phyloP scores from a whole-genome alignment of 2,888 invertebrate species.

The Zaprionus obscuricornis region DNA sequence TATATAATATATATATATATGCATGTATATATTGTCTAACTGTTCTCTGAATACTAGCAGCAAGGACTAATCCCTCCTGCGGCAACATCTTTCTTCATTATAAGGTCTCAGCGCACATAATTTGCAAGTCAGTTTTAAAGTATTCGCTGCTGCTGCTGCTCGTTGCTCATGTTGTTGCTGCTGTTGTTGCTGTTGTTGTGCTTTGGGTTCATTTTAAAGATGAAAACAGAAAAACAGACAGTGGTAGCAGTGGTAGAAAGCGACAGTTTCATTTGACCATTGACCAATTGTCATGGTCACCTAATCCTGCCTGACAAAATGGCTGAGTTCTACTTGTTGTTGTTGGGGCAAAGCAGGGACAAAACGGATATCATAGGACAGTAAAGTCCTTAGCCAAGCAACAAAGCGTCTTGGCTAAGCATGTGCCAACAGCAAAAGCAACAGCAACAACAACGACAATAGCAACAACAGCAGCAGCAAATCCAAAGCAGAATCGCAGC shows the following conservation, averaged over 20 bases:
- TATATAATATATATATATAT: too few species aligned
- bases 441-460: not conserved
- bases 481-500: conserved; percentile 23
- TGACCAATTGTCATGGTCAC: conserved; percentile 72
- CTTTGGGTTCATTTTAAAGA: conserved; percentile 22
- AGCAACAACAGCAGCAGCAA: not conserved
- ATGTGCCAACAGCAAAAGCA: conserved; percentile 37
- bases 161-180: too few species aligned
- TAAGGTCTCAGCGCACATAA: too few species aligned
- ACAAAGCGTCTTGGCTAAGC: conserved; percentile 40
- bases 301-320: conserved; percentile 65
- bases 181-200: too few species aligned
- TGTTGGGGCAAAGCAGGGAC: not conserved
- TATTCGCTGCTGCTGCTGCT: too few species aligned
- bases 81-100: too few species aligned
- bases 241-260: not conserved
- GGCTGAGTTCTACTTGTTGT: conserved; percentile 24
- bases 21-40: too few species aligned
- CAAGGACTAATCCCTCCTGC: too few species aligned
- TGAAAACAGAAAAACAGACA: conserved; percentile 24
- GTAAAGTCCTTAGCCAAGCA: conserved; percentile 38
- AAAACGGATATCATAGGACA: conserved; percentile 11
- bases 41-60: too few species aligned
- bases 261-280: not conserved
- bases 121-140: too few species aligned